These are phyloP conservation scores for Sebastes paucispinis DNA, from an alignment of 2,797 vertebrate species.

Conservation along the genomic window DNA sequence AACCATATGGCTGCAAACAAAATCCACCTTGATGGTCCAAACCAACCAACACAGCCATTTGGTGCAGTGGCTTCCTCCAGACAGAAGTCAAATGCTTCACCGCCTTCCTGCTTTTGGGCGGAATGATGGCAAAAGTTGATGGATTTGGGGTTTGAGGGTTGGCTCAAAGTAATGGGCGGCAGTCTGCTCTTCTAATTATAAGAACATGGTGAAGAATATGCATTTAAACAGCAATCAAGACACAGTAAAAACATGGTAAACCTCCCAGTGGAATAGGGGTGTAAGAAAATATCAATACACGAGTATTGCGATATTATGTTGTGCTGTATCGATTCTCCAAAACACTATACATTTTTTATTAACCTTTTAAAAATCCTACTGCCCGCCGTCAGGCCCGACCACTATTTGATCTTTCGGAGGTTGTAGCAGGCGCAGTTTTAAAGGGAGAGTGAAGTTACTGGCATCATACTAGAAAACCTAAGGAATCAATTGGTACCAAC, in stretches of 20 bases:
- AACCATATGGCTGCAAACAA: constrained; percentile 72
- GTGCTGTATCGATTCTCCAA: no score
- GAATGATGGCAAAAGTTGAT: constrained; percentile 37
- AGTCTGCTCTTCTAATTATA: constrained; percentile 16
- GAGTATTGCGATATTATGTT: no score
- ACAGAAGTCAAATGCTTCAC: constrained; percentile 59
- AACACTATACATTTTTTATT: no score
- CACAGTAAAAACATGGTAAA: neutral
- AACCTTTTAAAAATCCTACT: no score
- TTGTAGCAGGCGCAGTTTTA: no score
- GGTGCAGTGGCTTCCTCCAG: constrained; percentile 49
- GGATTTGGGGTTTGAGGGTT: constrained; percentile 26
- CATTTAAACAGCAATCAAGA: neutral
- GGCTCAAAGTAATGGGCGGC: neutral
- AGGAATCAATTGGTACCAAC: no score
- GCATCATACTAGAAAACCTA: no score
- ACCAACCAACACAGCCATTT: constrained; percentile 50
- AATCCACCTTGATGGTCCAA: constrained; percentile 54
- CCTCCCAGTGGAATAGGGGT: neutral
- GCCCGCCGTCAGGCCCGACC: no score
- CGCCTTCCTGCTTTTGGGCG: constrained; percentile 40
- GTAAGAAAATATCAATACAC: no score
- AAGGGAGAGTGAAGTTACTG: no score
- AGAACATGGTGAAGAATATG: neutral
- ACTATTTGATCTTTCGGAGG: no score